Evolutionary conservation across 2,888 invertebrate genomes (phyloP).

Genomic region (Eurytoma californica): DNA sequence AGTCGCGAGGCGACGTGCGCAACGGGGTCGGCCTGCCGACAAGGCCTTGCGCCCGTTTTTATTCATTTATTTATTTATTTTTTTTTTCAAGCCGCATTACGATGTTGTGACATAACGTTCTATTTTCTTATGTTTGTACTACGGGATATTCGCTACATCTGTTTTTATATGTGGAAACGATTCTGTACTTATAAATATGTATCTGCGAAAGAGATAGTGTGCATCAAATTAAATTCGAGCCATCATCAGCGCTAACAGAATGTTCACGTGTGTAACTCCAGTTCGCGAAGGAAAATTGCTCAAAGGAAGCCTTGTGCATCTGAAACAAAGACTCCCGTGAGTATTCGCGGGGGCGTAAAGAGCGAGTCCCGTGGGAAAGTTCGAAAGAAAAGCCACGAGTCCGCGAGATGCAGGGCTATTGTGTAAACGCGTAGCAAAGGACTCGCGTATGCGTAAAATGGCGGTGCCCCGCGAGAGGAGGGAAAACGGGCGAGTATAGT

Average conservation of each 20-base stretch:
- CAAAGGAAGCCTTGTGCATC: not conserved
- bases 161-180: no score
- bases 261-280: not conserved
- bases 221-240: no score
- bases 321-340: no score
- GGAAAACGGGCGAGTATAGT: not conserved
- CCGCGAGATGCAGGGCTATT: not conserved
- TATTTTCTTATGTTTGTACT: no score
- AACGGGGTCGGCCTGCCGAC: constrained; percentile 20
- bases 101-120: no score
- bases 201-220: no score
- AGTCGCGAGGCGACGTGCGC: not conserved
- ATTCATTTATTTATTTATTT: no score
- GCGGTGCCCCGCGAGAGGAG: not conserved
- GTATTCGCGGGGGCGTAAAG: no score
- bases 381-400: constrained; percentile 34
- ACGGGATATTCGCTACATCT: not conserved
- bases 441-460: not conserved
- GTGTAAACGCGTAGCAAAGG: not conserved
- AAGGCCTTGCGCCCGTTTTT: not conserved
- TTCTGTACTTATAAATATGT: no score
- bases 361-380: constrained; percentile 2
- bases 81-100: no score
- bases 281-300: not conserved
- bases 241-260: not conserved